These are phyloP conservation scores for Merops nubicus DNA, from an alignment of 2,113 vertebrate species.

Conservation along the genomic window DNA sequence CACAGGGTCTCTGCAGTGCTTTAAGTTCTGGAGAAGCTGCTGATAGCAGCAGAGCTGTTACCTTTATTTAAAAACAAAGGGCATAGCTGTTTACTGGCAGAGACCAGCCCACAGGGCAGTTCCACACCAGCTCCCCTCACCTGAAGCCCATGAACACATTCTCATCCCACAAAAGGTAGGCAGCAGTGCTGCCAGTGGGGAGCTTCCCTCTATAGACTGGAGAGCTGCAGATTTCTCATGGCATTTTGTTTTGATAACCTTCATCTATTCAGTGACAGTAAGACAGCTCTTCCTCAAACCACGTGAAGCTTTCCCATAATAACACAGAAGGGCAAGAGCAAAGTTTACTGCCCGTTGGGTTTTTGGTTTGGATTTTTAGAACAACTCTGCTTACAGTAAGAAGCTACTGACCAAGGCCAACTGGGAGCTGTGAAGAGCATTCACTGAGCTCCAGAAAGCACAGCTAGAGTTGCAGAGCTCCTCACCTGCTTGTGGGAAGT, in stretches of 20 bases:
- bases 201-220: neutral
- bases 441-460: neutral
- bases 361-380: neutral
- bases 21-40: neutral
- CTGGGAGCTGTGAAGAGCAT: neutral
- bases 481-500: neutral
- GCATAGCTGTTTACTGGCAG: neutral
- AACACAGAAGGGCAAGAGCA: neutral
- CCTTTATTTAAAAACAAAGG: too few relatives aligned
- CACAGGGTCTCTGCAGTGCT: neutral
- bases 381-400: neutral
- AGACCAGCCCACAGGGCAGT: neutral
- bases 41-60: neutral
- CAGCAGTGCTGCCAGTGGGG: neutral
- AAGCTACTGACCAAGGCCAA: neutral
- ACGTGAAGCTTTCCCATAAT: neutral
- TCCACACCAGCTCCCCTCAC: neutral
- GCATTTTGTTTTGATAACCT: neutral
- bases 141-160: neutral
- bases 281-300: neutral
- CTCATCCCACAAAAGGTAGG: neutral
- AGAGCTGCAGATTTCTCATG: neutral
- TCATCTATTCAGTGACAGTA: neutral
- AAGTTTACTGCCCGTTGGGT: neutral
- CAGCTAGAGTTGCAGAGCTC: neutral